phyloP scores from a whole-genome alignment of 2,113 vertebrate genomes.

The Clupea harengus region DNA sequence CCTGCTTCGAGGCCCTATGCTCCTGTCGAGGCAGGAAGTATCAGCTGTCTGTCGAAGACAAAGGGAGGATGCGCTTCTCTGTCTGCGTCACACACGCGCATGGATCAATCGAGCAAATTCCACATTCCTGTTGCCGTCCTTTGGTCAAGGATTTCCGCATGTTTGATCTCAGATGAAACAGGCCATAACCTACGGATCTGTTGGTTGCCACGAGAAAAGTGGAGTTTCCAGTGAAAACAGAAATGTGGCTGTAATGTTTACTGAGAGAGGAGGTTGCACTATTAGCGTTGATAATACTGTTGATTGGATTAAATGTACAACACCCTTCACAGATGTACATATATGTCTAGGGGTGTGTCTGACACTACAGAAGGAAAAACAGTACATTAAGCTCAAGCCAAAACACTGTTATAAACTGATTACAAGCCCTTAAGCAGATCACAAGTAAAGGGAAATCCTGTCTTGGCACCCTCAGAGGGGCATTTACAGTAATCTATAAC shows the following conservation, averaged over 20 bases:
- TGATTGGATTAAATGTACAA: too few species aligned
- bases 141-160: conserved; percentile 8
- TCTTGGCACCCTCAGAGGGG: background rate
- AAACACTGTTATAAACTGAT: background rate
- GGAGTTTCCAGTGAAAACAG: background rate
- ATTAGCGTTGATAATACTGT: too few species aligned
- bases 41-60: background rate
- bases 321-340: background rate
- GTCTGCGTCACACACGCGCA: background rate
- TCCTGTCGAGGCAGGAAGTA: background rate
- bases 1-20: background rate
- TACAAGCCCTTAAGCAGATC: background rate
- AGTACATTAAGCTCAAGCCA: background rate
- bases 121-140: background rate
- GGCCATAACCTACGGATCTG: background rate
- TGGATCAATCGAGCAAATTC: background rate
- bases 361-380: background rate
- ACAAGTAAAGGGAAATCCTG: conserved; percentile 16
- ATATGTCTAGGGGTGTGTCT: background rate
- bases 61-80: background rate
- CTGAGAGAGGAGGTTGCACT: too few species aligned
- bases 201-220: background rate
- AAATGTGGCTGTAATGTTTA: background rate
- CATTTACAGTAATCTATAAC: background rate
- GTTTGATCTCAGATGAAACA: background rate